Evolutionary conservation across 1,140 invertebrate genomes (phyloP), one percentile per base, ranked within the genome.

Genomic region (Lethrus apterus): DNA sequence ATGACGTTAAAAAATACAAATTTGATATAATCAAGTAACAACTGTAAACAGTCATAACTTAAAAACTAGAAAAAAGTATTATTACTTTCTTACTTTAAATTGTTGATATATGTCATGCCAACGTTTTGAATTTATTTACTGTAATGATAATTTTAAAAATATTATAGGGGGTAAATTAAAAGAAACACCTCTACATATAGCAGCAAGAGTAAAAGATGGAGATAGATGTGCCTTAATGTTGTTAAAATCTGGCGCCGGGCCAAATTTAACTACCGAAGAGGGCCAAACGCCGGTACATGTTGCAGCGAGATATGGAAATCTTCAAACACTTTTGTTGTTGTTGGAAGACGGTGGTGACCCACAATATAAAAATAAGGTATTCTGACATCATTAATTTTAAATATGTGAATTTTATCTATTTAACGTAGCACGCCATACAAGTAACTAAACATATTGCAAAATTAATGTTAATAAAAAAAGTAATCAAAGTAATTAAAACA

Each of bases 161-260:
- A 33, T 50, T 36, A 13, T 29, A 79, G 75, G 89, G 44, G 89
- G 89, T 1, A 83, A 83, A 57, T 71, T 86, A 46, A 77, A 83
- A 14, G 93, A 98, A 69, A 98, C 94, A 0, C 90, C 95, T 2
- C 73, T 99, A 23, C 94, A 99, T 64, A 94, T 98, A 50, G 93
- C 93, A 9, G 87, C 94, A 1, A 75, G 93, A 45, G 89, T 94
- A 24, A 81, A 81, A 44, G 92, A 93, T 59, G 93, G 93, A 34
- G 93, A 97, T 61, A 84, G 91, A 66, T 98, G 94, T 71, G 94
- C 92, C 7, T 77, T 97, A 48, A 97, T 99, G 93, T 69, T 99
- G 48, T 69, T 99, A 2, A 99, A 99, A 70, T 95, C 91, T 9
- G 96, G 96, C 3, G 95, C 95, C 7, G 86, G 93, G 50, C 88